Conservation (phyloP, 2,797 vertebrate genomes). For the Labroides dimidiatus region DNA sequence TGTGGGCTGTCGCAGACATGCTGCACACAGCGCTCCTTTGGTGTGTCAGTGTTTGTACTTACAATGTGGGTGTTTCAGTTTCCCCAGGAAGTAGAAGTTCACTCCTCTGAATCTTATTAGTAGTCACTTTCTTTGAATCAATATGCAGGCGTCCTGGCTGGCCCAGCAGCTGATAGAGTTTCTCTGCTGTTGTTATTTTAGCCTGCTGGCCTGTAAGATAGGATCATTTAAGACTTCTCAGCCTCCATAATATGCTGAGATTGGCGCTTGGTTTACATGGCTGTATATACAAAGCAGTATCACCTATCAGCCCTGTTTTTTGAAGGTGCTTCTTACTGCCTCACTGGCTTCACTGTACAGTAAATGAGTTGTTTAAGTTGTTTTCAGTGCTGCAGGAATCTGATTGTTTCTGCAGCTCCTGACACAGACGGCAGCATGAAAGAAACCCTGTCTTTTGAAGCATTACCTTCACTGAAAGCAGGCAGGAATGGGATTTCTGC, state of each 20-base stretch:
- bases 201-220: conserved; percentile 44
- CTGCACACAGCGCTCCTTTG: conserved; percentile 24
- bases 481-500: conserved; percentile 38
- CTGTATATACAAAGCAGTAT: conserved; percentile 36
- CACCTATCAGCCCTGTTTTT: conserved; percentile 37
- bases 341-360: conserved; percentile 37
- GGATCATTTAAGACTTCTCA: conserved; percentile 57
- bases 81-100: conserved; percentile 43
- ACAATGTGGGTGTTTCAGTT: conserved; percentile 42
- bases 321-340: conserved; percentile 37
- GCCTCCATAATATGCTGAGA: conserved; percentile 46
- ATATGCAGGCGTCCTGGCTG: conserved; percentile 32
- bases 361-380: conserved; percentile 34
- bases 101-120: conserved; percentile 35
- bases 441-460: conserved; percentile 29
- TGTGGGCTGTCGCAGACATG: conserved; percentile 23
- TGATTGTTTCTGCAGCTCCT: conserved; percentile 50
- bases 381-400: conserved; percentile 45
- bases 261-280: conserved; percentile 55
- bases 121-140: conserved; percentile 20
- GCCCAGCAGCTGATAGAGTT: conserved; percentile 34
- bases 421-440: conserved; percentile 32
- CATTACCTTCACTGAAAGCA: conserved; percentile 45
- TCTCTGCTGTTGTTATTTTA: conserved; percentile 47
- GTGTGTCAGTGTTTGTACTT: conserved; percentile 41